A percentile compares a stretch with the other conserved stretches of the same genome.
phyloP scores from a whole-genome alignment of 2,113 vertebrate species.

The Sorex araneus region DNA sequence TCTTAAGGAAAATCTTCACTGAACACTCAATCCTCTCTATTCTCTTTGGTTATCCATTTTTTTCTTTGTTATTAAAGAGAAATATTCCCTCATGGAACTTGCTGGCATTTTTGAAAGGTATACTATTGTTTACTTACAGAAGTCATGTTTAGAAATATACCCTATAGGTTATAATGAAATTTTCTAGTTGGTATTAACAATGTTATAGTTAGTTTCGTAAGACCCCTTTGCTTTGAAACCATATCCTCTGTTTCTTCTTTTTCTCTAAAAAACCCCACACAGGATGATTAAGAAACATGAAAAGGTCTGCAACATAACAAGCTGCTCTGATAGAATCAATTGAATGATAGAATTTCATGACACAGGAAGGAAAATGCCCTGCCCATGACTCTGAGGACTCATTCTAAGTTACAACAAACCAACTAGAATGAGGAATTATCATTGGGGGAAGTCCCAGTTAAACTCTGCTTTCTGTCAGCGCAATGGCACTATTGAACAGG shows the following conservation, averaged over 20 bases:
- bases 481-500: neutral
- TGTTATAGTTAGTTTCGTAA: slow-evolving; percentile 60
- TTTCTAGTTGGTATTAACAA: neutral
- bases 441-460: neutral
- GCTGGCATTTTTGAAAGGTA: neutral
- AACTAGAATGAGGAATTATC: neutral
- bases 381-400: neutral
- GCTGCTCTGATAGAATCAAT: neutral
- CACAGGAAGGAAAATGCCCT: neutral
- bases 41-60: neutral
- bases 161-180: slow-evolving; percentile 22
- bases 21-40: neutral
- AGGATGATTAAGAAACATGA: slow-evolving; percentile 70
- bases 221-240: slow-evolving; percentile 54
- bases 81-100: neutral
- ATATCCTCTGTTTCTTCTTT: slow-evolving; percentile 60
- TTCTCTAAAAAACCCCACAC: slow-evolving; percentile 53
- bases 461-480: neutral
- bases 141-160: slow-evolving; percentile 28
- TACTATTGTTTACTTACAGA: neutral
- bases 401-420: neutral
- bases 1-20: neutral
- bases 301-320: neutral
- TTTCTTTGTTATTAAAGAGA: slow-evolving; percentile 1
- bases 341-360: neutral